Evolutionary conservation across 1,140 invertebrate species (phyloP).

Genomic region (Gryon sp.): DNA sequence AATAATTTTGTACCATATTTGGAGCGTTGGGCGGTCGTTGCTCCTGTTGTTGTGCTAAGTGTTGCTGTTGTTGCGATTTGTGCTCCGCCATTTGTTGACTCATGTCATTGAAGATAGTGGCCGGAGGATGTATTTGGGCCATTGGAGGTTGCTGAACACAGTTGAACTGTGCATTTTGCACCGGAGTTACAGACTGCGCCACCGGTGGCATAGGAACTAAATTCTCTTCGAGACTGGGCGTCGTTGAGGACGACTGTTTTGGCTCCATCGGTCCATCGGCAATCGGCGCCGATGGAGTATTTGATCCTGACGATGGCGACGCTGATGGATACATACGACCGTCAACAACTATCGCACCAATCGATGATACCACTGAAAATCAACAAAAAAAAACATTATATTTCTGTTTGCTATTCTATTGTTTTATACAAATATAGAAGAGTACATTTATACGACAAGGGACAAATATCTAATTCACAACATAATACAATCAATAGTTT

Average conservation of each 20-base stretch:
- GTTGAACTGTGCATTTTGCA: slow-evolving; percentile 63
- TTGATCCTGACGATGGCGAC: slow-evolving; percentile 74
- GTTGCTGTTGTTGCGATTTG: slow-evolving; percentile 62
- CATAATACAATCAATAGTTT: too few species aligned
- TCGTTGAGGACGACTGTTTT: slow-evolving; percentile 72
- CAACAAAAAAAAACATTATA: slow-evolving; percentile 1
- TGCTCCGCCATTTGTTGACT: slow-evolving; percentile 28
- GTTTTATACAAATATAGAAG: too few species aligned
- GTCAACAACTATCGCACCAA: slow-evolving; percentile 88
- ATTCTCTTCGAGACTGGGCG: slow-evolving; percentile 63
- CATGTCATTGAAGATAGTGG: too few species aligned
- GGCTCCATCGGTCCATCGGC: slow-evolving; percentile 68
- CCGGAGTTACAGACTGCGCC: slow-evolving; percentile 54
- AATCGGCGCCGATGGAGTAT: slow-evolving; percentile 68
- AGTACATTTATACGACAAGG: too few species aligned
- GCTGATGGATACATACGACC: slow-evolving; percentile 83
- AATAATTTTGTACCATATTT: slow-evolving; percentile 46
- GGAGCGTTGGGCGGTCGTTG: slow-evolving; percentile 67
- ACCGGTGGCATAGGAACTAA: slow-evolving; percentile 59
- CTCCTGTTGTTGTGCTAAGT: slow-evolving; percentile 28
- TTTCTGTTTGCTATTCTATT: too few species aligned
- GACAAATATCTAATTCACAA: too few species aligned
- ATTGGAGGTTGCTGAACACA: slow-evolving; percentile 67
- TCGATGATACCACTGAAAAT: slow-evolving; percentile 83
- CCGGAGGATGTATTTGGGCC: slow-evolving; percentile 61